A percentile compares a stretch with the other conserved stretches of the same genome.
Evolutionary conservation across 64 coral and sea anemone species (phyloP).

Genomic region (Porites australiensis): DNA sequence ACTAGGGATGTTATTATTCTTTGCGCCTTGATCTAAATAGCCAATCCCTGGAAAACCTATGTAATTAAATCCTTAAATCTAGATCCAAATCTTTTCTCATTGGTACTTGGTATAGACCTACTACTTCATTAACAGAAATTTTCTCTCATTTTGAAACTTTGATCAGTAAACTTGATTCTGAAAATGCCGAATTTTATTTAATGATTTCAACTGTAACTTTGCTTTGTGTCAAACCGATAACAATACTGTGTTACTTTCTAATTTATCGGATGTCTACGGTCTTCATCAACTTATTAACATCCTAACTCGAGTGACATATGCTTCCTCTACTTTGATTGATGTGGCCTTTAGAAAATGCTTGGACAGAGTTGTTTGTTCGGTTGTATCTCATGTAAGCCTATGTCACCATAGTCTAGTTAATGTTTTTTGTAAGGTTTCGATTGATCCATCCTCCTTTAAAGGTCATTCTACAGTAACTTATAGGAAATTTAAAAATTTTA

Average conservation of each 20-base stretch:
- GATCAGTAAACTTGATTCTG: slow-evolving; percentile 36
- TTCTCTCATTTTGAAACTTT: slow-evolving; percentile 60
- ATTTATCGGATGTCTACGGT: too few species aligned
- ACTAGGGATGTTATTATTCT: not conserved
- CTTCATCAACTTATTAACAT: too few species aligned
- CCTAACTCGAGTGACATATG: too few species aligned
- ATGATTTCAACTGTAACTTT: slow-evolving; percentile 35
- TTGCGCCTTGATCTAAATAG: slow-evolving; percentile 8
- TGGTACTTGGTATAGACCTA: slow-evolving; percentile 63
- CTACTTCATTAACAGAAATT: slow-evolving; percentile 33
- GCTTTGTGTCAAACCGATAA: not conserved
- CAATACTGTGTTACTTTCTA: not conserved
- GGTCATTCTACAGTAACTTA: too few species aligned
- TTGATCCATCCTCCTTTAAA: too few species aligned
- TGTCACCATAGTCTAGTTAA: too few species aligned
- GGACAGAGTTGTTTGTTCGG: too few species aligned
- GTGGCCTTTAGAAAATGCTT: too few species aligned
- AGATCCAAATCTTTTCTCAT: slow-evolving; percentile 61
- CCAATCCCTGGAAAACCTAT: slow-evolving; percentile 35
- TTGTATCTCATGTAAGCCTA: too few species aligned
- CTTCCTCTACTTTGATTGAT: too few species aligned
- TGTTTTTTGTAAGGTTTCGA: too few species aligned
- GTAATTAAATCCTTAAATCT: slow-evolving; percentile 51
- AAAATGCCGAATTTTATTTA: slow-evolving; percentile 35
- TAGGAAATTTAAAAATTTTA: too few species aligned